A percentile compares a stretch with the other conserved stretches of the same genome.
phyloP scores from a whole-genome alignment of 2,797 vertebrate species.

The Petrocephalus sullivani region DNA sequence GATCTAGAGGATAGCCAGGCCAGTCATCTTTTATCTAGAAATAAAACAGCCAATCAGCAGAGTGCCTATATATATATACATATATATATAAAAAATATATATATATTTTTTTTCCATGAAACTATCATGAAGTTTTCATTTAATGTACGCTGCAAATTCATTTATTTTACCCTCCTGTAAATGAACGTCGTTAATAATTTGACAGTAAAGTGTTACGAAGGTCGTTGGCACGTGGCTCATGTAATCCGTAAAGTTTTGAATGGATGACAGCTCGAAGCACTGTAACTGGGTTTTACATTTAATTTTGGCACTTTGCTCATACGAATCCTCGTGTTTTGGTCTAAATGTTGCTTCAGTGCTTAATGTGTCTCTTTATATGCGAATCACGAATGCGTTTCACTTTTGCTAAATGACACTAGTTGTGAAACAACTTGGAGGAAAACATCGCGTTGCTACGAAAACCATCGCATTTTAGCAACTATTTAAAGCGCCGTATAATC shows the following conservation, averaged over 20 bases:
- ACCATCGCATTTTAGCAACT: background rate
- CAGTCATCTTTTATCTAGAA: constrained; percentile 77
- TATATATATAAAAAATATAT: background rate
- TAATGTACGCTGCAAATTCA: background rate
- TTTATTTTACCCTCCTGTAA: background rate
- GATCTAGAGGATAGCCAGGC: constrained; percentile 79
- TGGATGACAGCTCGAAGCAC: background rate
- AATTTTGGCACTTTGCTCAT: background rate
- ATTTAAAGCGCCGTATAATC: background rate
- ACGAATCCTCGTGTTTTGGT: background rate
- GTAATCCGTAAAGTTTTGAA: background rate
- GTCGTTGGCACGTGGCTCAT: background rate
- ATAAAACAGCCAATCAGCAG: background rate
- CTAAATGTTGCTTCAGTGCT: background rate
- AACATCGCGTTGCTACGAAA: background rate
- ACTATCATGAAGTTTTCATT: background rate
- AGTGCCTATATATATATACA: background rate
- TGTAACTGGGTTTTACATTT: background rate
- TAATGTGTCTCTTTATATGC: background rate
- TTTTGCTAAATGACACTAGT: background rate
- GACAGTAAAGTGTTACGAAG: background rate
- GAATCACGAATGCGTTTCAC: background rate
- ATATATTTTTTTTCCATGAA: background rate
- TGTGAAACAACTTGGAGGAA: background rate
- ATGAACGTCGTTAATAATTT: background rate